These are phyloP conservation scores for Melanaphis sacchari DNA, from an alignment of 1,140 invertebrate species.

Conservation along the genomic window DNA sequence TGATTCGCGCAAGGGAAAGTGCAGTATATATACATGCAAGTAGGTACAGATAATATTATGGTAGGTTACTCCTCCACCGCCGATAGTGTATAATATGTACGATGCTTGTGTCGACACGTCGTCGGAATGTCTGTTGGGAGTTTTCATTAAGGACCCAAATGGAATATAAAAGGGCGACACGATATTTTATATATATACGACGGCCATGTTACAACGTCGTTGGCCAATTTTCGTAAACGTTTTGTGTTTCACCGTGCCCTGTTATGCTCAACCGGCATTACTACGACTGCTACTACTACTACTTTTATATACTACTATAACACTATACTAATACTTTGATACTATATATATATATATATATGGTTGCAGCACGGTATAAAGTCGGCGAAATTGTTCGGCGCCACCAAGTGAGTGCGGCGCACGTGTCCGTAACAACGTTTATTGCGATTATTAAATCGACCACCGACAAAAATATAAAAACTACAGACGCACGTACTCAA, in stretches of 20 bases:
- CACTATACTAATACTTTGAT: neutral
- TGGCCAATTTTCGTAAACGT: slow-evolving; percentile 55
- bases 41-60: neutral
- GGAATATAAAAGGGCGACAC: slow-evolving; percentile 35
- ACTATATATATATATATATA: neutral
- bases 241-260: neutral
- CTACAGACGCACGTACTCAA: neutral
- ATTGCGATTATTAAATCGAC: slow-evolving; percentile 24
- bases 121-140: slow-evolving; percentile 54
- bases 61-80: neutral
- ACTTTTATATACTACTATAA: slow-evolving; percentile 1
- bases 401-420: neutral
- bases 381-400: neutral
- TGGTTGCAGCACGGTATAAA: neutral
- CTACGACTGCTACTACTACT: neutral
- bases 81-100: neutral
- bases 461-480: neutral
- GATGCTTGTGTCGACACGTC: slow-evolving; percentile 44
- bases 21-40: neutral
- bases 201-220: neutral
- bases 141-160: slow-evolving; percentile 53
- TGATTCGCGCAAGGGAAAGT: slow-evolving; percentile 10
- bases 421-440: slow-evolving; percentile 14
- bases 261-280: neutral
- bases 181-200: neutral